Conservation (phyloP, 2,797 vertebrate genomes). For the Cephalopachus bancanus region DNA sequence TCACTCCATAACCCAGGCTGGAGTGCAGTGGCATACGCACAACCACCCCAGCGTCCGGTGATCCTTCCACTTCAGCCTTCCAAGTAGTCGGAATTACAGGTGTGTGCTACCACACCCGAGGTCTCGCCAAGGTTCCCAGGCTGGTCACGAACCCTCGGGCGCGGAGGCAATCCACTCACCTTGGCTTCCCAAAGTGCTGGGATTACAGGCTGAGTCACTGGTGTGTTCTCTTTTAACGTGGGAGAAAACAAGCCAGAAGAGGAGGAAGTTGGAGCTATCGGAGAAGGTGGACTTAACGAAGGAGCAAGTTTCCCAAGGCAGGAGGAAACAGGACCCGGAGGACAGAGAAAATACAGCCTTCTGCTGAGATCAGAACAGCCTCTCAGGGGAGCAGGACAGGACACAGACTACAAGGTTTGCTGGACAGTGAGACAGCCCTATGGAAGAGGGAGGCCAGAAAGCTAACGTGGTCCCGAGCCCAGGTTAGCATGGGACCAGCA, state of each 20-base stretch:
- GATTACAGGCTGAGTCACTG: not conserved
- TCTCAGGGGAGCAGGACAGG: not conserved
- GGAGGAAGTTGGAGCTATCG: not conserved
- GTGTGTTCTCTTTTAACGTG: not conserved
- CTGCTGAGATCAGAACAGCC: not conserved
- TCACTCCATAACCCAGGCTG: not conserved
- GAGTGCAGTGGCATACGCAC: too few relatives aligned
- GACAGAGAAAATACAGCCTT: not conserved
- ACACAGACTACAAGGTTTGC: not conserved
- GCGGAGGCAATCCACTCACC: not conserved
- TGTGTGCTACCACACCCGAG: not conserved
- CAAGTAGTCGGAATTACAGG: not conserved
- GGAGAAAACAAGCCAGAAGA: not conserved
- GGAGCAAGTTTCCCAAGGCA: not conserved
- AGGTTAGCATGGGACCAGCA: accelerated
- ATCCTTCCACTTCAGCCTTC: not conserved
- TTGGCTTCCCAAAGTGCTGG: not conserved
- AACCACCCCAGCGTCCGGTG: not conserved
- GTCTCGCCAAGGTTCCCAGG: not conserved
- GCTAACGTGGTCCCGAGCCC: not conserved
- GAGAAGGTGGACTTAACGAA: not conserved
- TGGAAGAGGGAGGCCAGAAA: not conserved
- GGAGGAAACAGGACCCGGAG: not conserved
- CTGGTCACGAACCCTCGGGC: not conserved
- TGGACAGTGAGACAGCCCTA: not conserved